Percentiles rank a stretch among this genome's conserved stretches.
Evolutionary conservation across 2,888 invertebrate genomes (phyloP).

Genomic region (Lottia gigantea): DNA sequence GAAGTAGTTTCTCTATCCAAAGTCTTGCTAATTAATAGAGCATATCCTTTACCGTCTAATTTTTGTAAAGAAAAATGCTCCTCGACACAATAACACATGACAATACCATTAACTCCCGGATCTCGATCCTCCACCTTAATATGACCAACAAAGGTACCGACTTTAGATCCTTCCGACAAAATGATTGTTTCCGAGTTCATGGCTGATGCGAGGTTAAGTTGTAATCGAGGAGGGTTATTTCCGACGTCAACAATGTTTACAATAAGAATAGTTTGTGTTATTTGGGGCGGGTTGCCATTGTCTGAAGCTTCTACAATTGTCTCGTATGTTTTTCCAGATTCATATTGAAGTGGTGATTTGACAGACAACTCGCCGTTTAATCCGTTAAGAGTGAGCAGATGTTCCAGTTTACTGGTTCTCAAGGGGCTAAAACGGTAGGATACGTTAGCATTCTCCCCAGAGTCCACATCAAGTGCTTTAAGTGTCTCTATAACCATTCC

Average conservation of each 20-base stretch:
- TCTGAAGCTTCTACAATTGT: constrained; percentile 5
- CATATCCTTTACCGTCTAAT: constrained; percentile 46
- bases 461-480: background rate
- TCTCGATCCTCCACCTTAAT: constrained; percentile 6
- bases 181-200: constrained; percentile 25
- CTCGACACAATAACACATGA: constrained; percentile 22
- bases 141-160: constrained; percentile 10
- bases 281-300: constrained; percentile 3
- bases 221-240: constrained; percentile 8
- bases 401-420: constrained; percentile 2
- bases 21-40: constrained; percentile 40
- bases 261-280: constrained; percentile 5
- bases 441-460: constrained; percentile 7
- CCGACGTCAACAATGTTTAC: constrained; percentile 2
- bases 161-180: constrained; percentile 2
- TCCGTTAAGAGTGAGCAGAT: background rate
- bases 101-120: constrained; percentile 11
- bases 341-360: constrained; percentile 4
- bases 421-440: constrained; percentile 5
- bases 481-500: background rate
- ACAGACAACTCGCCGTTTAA: background rate
- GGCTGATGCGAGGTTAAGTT: constrained; percentile 4
- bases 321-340: constrained; percentile 4
- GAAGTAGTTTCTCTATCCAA: constrained; percentile 5
- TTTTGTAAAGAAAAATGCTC: constrained; percentile 44